phyloP scores from a whole-genome alignment of 2,113 vertebrate genomes.

The Spea bombifrons region DNA sequence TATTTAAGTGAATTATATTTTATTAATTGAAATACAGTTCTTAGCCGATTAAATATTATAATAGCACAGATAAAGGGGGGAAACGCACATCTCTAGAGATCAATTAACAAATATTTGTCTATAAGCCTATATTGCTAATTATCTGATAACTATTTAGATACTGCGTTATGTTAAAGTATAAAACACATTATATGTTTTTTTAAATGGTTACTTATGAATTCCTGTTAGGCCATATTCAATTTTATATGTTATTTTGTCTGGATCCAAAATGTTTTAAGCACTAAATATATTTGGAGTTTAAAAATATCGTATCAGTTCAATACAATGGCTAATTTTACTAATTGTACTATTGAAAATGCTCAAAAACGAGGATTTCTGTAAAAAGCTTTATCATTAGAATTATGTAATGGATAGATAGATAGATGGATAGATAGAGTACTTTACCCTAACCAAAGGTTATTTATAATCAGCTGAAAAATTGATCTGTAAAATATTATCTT shows the following conservation, averaged over 20 bases:
- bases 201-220: not conserved
- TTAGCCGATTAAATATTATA: constrained; percentile 22
- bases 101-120: constrained; percentile 15
- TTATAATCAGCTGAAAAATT: no score
- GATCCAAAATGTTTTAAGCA: constrained; percentile 1
- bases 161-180: constrained; percentile 15
- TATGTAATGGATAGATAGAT: no score
- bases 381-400: no score
- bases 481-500: no score
- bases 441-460: no score
- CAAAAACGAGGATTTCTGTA: no score
- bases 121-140: constrained; percentile 12
- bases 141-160: constrained; percentile 20
- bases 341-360: no score
- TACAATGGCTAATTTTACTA: no score
- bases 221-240: not conserved
- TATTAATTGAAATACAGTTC: constrained; percentile 24
- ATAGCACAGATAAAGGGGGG: constrained; percentile 2
- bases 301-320: not conserved
- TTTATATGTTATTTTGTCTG: not conserved
- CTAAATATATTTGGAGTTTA: not conserved
- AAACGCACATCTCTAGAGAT: constrained; percentile 30
- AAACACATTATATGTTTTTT: constrained; percentile 3
- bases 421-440: no score
- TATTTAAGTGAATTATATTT: constrained; percentile 31